Evolutionary conservation across 2,888 invertebrate genomes (phyloP).

Genomic region (Caenorhabditis parvicauda): DNA sequence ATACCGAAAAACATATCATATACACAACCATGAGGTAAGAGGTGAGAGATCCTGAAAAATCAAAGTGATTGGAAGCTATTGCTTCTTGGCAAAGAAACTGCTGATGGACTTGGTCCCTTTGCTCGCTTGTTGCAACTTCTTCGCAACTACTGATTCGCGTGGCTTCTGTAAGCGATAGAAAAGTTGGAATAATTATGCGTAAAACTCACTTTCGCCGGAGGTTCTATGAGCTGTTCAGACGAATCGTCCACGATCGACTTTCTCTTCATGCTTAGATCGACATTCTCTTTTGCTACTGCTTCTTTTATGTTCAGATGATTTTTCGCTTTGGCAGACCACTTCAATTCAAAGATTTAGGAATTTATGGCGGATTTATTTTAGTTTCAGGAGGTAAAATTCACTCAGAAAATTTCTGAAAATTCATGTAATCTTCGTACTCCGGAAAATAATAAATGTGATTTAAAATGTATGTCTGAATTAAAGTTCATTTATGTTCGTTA

Average conservation of each 20-base stretch:
- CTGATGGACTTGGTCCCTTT: conserved; percentile 49
- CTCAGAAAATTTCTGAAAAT: too few species aligned
- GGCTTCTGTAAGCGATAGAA: conserved; percentile 15
- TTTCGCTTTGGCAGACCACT: background rate
- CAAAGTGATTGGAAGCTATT: conserved; percentile 1
- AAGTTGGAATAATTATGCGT: background rate
- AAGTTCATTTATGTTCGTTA: too few species aligned
- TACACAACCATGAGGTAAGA: background rate
- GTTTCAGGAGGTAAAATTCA: too few species aligned
- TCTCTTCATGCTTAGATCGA: conserved; percentile 28
- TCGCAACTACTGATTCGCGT: conserved; percentile 34
- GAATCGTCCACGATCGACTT: conserved; percentile 13
- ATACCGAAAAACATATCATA: too few species aligned
- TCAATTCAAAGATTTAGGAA: too few species aligned
- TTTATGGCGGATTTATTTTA: too few species aligned
- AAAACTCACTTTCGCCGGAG: conserved; percentile 9
- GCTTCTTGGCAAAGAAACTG: conserved; percentile 44
- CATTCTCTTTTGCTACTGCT: conserved; percentile 7
- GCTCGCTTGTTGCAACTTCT: conserved; percentile 46
- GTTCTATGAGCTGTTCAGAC: conserved; percentile 10
- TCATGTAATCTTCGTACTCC: too few species aligned
- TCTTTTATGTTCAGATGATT: conserved; percentile 32
- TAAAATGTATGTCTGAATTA: too few species aligned
- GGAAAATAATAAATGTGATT: too few species aligned
- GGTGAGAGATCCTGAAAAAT: background rate